phyloP scores from a whole-genome alignment of 2,113 vertebrate species.

The Dendrocopos noguchii region DNA sequence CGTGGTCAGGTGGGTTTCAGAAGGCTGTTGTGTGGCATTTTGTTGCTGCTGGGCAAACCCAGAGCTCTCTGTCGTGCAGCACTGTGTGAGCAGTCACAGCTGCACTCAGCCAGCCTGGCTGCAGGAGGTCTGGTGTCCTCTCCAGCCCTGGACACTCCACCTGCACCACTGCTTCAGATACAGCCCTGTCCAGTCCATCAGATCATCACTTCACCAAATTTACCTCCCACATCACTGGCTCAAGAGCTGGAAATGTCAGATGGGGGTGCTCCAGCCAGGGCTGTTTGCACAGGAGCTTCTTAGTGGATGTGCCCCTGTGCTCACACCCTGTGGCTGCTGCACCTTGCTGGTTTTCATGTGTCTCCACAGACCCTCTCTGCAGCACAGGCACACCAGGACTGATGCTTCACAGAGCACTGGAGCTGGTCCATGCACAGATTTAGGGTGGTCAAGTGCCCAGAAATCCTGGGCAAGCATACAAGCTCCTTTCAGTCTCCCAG shows the following conservation, averaged over 20 bases:
- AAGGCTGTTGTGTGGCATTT: not conserved
- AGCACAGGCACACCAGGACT: not conserved
- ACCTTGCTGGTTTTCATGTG: not conserved
- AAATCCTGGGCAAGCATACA: not conserved
- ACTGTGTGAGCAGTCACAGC: not conserved
- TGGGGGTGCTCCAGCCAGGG: not conserved
- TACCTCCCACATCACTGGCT: not conserved
- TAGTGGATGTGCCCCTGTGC: not conserved
- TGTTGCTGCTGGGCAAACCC: not conserved
- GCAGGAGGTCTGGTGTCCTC: not conserved
- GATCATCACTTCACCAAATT: not conserved
- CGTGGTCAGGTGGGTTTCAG: not conserved
- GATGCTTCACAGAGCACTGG: not conserved
- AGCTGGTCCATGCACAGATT: not conserved
- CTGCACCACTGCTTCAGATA: not conserved
- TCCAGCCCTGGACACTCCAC: not conserved
- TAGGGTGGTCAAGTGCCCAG: not conserved
- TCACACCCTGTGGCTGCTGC: fast-evolving
- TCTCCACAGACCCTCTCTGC: not conserved
- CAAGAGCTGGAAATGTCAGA: not conserved
- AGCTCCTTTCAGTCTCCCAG: not conserved
- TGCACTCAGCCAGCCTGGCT: not conserved
- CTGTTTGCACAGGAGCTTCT: fast-evolving
- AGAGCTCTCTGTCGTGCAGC: not conserved
- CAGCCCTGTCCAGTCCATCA: fast-evolving